phyloP scores from a whole-genome alignment of 2,113 vertebrate genomes.

The Meleagris gallopavo region DNA sequence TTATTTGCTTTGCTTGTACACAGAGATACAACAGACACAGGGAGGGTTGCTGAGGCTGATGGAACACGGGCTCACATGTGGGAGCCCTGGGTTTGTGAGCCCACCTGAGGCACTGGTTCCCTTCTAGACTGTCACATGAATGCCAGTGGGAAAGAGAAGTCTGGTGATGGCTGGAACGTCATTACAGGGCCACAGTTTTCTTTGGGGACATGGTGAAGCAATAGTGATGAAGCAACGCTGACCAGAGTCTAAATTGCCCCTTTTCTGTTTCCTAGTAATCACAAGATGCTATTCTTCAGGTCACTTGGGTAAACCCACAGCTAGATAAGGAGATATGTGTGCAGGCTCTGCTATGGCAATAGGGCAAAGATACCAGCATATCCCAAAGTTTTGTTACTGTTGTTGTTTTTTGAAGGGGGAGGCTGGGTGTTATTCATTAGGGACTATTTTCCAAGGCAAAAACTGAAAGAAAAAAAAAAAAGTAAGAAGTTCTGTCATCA shows the following conservation, averaged over 20 bases:
- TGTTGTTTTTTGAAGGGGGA: neutral
- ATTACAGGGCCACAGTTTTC: neutral
- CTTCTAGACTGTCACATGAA: neutral
- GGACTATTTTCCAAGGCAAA: neutral
- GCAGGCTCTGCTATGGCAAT: neutral
- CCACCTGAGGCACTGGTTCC: neutral
- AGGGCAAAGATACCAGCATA: neutral
- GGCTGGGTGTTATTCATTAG: neutral
- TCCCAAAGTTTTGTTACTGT: neutral
- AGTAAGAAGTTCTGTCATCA: neutral
- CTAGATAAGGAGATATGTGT: neutral
- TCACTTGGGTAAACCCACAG: neutral
- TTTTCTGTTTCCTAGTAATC: neutral
- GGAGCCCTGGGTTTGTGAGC: neutral
- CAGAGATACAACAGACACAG: neutral
- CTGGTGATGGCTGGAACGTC: neutral
- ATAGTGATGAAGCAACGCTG: neutral
- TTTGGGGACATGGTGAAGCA: neutral
- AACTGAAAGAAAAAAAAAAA: neutral
- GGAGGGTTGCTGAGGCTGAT: neutral
- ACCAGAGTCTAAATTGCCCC: neutral
- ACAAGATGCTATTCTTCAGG: neutral
- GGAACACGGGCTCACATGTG: neutral
- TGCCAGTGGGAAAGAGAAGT: neutral
- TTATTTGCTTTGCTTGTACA: rapidly evolving